Conservation (phyloP, 2,888 invertebrate species). For the Thumatha senex region DNA sequence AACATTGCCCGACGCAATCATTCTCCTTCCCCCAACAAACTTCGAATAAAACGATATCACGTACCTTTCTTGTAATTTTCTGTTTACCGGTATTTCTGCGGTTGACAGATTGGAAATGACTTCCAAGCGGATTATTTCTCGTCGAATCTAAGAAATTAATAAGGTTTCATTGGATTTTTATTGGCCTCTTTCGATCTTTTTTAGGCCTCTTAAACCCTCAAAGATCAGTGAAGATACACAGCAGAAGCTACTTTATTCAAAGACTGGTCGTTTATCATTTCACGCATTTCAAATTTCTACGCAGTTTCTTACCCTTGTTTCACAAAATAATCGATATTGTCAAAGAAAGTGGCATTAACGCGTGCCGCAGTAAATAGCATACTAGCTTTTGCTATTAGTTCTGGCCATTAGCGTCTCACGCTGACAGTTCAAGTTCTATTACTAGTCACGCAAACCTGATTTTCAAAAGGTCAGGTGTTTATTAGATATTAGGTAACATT, state of each 20-base stretch:
- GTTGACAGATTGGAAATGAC: constrained; percentile 20
- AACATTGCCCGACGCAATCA: background rate
- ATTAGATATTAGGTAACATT: background rate
- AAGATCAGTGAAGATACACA: too few relatives aligned
- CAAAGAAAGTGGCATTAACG: background rate
- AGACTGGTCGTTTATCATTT: too few relatives aligned
- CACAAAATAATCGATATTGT: too few relatives aligned
- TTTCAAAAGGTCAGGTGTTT: background rate
- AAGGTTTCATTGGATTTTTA: background rate
- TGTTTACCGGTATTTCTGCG: constrained; percentile 7
- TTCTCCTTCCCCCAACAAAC: background rate
- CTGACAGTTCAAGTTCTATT: background rate
- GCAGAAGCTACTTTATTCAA: too few relatives aligned
- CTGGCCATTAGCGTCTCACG: background rate
- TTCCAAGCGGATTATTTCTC: constrained; percentile 9
- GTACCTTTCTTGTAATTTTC: constrained; percentile 5
- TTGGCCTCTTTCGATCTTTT: too few relatives aligned
- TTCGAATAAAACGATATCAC: constrained; percentile 10
- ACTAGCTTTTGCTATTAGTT: background rate
- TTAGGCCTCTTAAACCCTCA: too few relatives aligned
- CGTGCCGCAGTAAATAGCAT: background rate
- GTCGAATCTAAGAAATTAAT: constrained; percentile 10
- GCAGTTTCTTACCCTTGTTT: too few relatives aligned
- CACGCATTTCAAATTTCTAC: too few relatives aligned
- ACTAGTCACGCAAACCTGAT: background rate